Conservation (phyloP, 1,140 invertebrate genomes). For the Trichogramma pretiosum region DNA sequence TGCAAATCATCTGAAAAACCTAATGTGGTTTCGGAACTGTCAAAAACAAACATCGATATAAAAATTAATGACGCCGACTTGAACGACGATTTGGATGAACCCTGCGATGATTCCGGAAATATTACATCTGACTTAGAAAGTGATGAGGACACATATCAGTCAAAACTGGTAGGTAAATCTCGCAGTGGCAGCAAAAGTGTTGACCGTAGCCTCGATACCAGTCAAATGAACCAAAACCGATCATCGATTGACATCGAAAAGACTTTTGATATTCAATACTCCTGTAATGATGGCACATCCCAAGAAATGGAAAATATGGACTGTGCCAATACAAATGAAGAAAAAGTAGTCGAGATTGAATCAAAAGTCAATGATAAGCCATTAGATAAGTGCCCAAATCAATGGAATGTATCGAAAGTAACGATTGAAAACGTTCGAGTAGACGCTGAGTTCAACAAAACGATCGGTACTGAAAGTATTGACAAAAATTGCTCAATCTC, state of each 20-base stretch:
- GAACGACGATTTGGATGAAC: constrained; percentile 9
- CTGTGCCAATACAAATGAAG: neutral
- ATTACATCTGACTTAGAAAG: constrained; percentile 11
- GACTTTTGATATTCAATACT: neutral
- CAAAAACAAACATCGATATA: constrained; percentile 6
- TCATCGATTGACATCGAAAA: constrained; percentile 20
- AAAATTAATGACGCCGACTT: constrained; percentile 7
- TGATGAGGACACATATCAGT: constrained; percentile 10
- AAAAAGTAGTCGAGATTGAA: too few species aligned
- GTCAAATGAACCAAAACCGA: constrained; percentile 23
- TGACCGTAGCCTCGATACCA: constrained; percentile 12
- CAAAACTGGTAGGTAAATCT: neutral
- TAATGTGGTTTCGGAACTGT: neutral
- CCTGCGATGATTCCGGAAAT: constrained; percentile 8
- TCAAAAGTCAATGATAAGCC: too few species aligned
- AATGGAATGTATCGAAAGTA: neutral
- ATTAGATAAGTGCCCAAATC: neutral
- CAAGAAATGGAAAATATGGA: neutral
- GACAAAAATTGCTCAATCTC: constrained; percentile 9
- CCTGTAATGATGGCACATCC: neutral
- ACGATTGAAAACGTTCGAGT: neutral
- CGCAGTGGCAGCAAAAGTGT: constrained; percentile 11
- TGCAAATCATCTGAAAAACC: constrained; percentile 1
- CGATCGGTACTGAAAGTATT: constrained; percentile 6
- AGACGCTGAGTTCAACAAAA: constrained; percentile 10